Evolutionary conservation across 1,140 invertebrate genomes (phyloP), one percentile per base, ranked within the genome.

Genomic region (Drosophila orosa): DNA sequence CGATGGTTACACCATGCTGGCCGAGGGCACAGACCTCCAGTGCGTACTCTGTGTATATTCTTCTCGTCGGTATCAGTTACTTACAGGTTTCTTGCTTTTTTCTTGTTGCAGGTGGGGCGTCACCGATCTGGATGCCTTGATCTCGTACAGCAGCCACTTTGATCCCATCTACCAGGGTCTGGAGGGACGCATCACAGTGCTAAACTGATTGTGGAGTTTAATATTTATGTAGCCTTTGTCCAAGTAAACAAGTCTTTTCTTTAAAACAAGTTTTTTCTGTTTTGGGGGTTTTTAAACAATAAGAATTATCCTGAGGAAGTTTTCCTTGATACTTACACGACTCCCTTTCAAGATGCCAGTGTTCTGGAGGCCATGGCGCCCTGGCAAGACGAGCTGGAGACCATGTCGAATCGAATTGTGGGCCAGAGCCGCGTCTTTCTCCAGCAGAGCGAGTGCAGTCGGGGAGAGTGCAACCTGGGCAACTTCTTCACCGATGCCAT

Each of bases 401-500:
- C 79, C 1, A 65, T 93, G 0, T 94, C 94, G 3, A 93, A 93
- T 55, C 91, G 93, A 68, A 91, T 94, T 33, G 91, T 96, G 39
- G 95, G 95, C 0, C 66, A 69, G 3, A 93, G 93, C 5, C 92
- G 92, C 67, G 95, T 95, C 0, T 91, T 92, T 37, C 82, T 96
- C 5, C 93, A 93, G 39, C 93, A 93, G 47, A 92, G 92, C 0
- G 82, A 85, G 2, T 96, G 96, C 77, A 80, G 93, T 7, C 92
- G 90, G 22, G 89, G 83, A 0, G 96, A 97, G 91, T 97, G 96
- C 85, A 96, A 95, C 71, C 87, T 97, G 42, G 96, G 96, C 10
- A 96, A 95, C 85, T 93, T 96, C 3, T 94, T 96, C 24, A 94
- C 95, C 2, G 96, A 97, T 71, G 94, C 95, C 1, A 95, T 95